Percentiles rank a stretch among this genome's conserved stretches.
Evolutionary conservation across 1,140 invertebrate species (phyloP).

Genomic region (Charaxes varanes): DNA sequence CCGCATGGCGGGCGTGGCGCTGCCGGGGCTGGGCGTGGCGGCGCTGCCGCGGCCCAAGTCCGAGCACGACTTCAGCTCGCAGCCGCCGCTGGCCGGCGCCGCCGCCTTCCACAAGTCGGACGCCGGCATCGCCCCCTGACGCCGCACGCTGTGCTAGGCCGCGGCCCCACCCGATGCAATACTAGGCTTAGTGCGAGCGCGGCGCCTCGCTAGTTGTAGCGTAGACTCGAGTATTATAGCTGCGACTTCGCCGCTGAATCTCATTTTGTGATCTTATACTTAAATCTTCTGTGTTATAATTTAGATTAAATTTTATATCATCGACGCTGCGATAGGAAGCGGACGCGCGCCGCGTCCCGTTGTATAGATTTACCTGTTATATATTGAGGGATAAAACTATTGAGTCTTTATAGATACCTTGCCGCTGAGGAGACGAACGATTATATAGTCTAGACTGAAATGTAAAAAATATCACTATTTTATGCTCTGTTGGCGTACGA

Average conservation of each 20-base stretch:
- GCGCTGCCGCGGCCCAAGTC: slow-evolving; percentile 85
- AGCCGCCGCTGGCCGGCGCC: slow-evolving; percentile 69
- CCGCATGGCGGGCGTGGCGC: slow-evolving; percentile 75
- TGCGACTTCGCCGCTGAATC: slow-evolving; percentile 70
- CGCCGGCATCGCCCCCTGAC: slow-evolving; percentile 84
- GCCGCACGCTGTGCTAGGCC: slow-evolving; percentile 78
- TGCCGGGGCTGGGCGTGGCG: slow-evolving; percentile 77
- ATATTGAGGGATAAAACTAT: slow-evolving; percentile 68
- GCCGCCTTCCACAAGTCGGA: slow-evolving; percentile 87
- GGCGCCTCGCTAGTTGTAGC: slow-evolving; percentile 66
- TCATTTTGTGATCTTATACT: slow-evolving; percentile 75
- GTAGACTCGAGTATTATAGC: slow-evolving; percentile 64
- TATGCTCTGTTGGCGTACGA: slow-evolving; percentile 71
- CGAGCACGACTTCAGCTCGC: slow-evolving; percentile 86
- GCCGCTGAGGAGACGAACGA: slow-evolving; percentile 68
- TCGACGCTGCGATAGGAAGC: slow-evolving; percentile 69
- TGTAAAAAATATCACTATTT: slow-evolving; percentile 74
- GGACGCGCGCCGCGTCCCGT: slow-evolving; percentile 64
- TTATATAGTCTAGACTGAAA: slow-evolving; percentile 73
- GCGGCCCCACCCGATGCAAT: slow-evolving; percentile 54
- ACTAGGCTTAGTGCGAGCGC: slow-evolving; percentile 69
- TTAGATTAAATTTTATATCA: slow-evolving; percentile 75
- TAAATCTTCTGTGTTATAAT: slow-evolving; percentile 74
- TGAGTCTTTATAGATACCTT: slow-evolving; percentile 73
- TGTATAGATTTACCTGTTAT: slow-evolving; percentile 71